phyloP scores from a whole-genome alignment of 2,888 invertebrate genomes.

The Ecdyonurus torrentis region DNA sequence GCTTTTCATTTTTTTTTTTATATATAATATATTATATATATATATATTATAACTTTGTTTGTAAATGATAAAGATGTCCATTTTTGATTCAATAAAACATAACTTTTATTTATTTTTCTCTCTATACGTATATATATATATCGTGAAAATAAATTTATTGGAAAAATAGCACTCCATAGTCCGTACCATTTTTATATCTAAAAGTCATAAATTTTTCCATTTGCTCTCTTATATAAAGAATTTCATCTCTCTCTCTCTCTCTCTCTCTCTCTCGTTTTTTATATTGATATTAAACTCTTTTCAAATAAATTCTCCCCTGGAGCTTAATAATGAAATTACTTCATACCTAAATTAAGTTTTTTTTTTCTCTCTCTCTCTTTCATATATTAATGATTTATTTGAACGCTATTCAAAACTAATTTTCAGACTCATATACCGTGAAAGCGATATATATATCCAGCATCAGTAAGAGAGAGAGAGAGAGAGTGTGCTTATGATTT shows the following conservation, averaged over 20 bases:
- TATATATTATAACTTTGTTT: not conserved
- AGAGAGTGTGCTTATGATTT: not conserved
- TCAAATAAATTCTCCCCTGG: not conserved
- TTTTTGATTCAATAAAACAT: not conserved
- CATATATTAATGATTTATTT: not conserved
- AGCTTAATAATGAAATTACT: not conserved
- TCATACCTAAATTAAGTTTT: not conserved
- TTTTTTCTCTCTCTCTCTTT: no score
- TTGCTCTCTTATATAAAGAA: not conserved
- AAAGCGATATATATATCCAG: no score
- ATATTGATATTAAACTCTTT: not conserved
- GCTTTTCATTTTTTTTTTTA: not conserved
- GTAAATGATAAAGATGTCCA: not conserved
- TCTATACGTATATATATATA: not conserved
- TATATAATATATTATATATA: no score
- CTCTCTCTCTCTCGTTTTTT: not conserved
- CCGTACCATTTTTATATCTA: not conserved
- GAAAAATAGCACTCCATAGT: slow-evolving; percentile 2
- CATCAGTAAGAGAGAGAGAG: no score
- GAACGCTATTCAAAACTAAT: not conserved
- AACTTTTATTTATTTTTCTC: not conserved
- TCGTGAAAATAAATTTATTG: slow-evolving; percentile 3
- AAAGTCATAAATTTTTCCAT: not conserved
- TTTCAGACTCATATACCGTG: no score
- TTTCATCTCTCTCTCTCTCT: not conserved